Conservation (phyloP, 2,113 vertebrate species). For the Variabilichromis moorii region DNA sequence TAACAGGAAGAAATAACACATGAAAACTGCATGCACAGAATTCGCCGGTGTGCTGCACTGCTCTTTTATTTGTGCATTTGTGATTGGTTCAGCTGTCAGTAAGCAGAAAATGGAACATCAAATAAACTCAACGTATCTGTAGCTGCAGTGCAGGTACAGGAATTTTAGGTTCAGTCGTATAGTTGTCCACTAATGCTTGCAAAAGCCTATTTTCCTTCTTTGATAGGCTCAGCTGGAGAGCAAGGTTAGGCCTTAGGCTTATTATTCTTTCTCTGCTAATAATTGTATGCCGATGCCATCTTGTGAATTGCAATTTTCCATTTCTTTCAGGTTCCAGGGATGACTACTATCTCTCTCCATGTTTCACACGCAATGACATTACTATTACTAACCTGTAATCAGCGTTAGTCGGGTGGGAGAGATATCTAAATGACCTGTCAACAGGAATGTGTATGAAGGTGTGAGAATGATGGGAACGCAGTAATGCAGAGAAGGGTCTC, state of each 20-base stretch:
- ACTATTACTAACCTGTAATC: conserved; percentile 27
- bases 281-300: not conserved
- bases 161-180: conserved; percentile 1
- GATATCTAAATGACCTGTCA: not conserved
- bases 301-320: not conserved
- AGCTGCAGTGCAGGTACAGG: not conserved
- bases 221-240: not conserved
- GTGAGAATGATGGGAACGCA: not conserved
- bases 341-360: not conserved
- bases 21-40: not conserved
- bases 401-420: conserved; percentile 1
- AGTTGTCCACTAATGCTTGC: not conserved
- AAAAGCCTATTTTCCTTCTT: not conserved
- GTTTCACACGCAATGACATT: not conserved
- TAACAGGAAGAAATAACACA: not conserved
- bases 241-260: not conserved
- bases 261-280: not conserved
- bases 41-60: not conserved
- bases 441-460: not conserved
- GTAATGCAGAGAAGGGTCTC: not conserved
- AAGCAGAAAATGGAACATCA: not conserved
- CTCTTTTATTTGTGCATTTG: conserved; percentile 9
- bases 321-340: not conserved
- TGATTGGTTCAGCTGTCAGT: conserved; percentile 10
- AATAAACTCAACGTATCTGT: not conserved